phyloP scores from a whole-genome alignment of 2,113 vertebrate genomes.

The Shinisaurus crocodilurus region DNA sequence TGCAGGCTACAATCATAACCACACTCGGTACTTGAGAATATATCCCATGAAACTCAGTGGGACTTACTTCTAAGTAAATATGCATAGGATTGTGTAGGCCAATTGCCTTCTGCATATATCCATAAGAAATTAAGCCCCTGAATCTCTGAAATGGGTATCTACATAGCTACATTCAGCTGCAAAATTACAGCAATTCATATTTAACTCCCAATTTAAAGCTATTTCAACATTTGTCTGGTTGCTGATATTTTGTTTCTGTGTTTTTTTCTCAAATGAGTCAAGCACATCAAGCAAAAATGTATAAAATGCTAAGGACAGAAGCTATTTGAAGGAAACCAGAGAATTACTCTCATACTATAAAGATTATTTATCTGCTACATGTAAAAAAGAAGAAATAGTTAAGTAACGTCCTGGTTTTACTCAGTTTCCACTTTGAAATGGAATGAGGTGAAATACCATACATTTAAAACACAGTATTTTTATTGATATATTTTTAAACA shows the following conservation, averaged over 20 bases:
- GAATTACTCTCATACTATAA: neutral
- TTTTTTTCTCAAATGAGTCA: neutral
- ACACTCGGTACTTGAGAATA: neutral
- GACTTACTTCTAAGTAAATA: neutral
- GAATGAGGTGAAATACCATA: neutral
- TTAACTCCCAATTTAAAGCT: neutral
- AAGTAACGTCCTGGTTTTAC: neutral
- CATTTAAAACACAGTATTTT: no score
- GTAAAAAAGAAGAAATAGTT: neutral
- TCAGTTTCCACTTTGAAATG: neutral
- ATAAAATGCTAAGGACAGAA: neutral
- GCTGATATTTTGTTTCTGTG: neutral
- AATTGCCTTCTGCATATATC: neutral
- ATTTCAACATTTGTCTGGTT: neutral
- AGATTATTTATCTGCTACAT: neutral
- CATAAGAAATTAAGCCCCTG: neutral
- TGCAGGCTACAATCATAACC: neutral
- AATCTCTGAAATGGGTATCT: neutral
- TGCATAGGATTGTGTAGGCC: neutral
- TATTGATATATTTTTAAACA: no score
- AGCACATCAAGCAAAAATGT: neutral
- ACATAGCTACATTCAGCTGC: neutral
- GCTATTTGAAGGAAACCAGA: slow-evolving; percentile 3
- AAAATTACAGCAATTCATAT: neutral
- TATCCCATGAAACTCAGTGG: neutral